Base-by-base conservation (phyloP, 2,113 vertebrate genomes). In the Anoura caudifer region DNA sequence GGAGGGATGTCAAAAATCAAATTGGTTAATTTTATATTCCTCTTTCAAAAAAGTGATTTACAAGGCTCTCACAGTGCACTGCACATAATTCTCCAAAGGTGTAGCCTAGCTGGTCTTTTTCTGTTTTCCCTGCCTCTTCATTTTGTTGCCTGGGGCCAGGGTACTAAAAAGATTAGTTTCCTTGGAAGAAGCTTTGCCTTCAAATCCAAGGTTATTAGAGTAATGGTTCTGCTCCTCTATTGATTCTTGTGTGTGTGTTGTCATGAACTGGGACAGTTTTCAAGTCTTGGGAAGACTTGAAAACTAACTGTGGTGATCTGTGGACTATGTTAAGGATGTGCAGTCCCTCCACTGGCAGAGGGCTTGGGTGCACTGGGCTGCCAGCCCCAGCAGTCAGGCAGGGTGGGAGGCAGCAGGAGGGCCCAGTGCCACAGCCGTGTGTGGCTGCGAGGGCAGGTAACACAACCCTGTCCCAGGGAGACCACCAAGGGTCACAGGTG, bases 131-230 rank as follows among this genome's bases (percentile, higher is more conserved):
- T 85, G 45, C 59, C 24, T 81, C 76, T 92, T 92, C 47, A 80
- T 97, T 92, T 63, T 92, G 38, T 79, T 41, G 61, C 92, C 92
- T 59, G 15, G 79, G 17, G 73, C 82, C 63, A 54, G 16, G 54
- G 13, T 28, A 38, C 92, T 91, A 59, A 86, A 95, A 88, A 88
- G 77, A 88, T 94, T 63, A 65, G 72, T 83, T 94, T 88, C 52
- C 73, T 33, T 90, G 22, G 19, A 56, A 95, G 85, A 83, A 91
- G 26, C 90, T 97, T 93, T 86, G 54, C 79, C 92, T 96, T 97
- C 72, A 65, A 9, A 87, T 92, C 5, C 6, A 95, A 95, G 72
- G 43, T 56, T 84, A 41, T 84, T 89, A 52, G 72, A 94, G 59
- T 52, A 52, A 45, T 69, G 52, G 16, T 76, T 69, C 85, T 88